These are phyloP conservation scores for Amphiura filiformis DNA, from an alignment of 35 echinoderm and acorn worm genomes.

Conservation along the genomic window DNA sequence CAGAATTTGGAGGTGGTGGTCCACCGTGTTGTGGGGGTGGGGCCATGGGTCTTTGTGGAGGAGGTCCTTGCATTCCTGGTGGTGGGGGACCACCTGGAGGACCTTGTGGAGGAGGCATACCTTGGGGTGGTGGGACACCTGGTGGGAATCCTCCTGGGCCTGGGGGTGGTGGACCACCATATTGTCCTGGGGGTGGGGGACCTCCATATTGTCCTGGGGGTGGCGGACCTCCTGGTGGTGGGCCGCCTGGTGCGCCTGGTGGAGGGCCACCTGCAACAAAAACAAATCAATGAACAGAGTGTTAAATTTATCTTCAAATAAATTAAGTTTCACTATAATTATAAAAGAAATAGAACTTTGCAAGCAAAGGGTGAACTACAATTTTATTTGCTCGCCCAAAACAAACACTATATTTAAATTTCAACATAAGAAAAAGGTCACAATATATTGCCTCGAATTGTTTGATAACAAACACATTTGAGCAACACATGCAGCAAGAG, in stretches of 20 bases:
- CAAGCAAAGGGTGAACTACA: too few species aligned
- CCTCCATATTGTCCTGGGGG: slow-evolving; percentile 21
- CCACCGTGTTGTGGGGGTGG: slow-evolving; percentile 49
- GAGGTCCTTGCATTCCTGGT: slow-evolving; percentile 8
- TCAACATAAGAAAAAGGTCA: too few species aligned
- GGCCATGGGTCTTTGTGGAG: background rate
- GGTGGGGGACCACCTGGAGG: background rate
- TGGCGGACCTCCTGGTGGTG: background rate
- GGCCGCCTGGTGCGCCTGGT: slow-evolving; percentile 23
- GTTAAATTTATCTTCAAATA: background rate
- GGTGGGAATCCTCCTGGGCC: background rate
- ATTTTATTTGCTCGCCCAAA: too few species aligned
- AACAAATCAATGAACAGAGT: background rate
- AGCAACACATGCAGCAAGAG: too few species aligned
- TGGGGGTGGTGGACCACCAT: slow-evolving; percentile 22
- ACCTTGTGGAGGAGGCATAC: slow-evolving; percentile 10
- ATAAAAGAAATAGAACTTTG: too few species aligned
- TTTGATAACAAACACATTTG: too few species aligned
- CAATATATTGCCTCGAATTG: too few species aligned
- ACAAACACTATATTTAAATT: too few species aligned
- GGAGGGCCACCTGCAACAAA: slow-evolving; percentile 8
- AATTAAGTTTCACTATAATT: too few species aligned
- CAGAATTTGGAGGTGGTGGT: slow-evolving; percentile 20
- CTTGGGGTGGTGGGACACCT: slow-evolving; percentile 25
- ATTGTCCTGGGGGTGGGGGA: slow-evolving; percentile 24